Conservation (phyloP, 1,140 invertebrate genomes). For the Luehdorfia chinensis region DNA sequence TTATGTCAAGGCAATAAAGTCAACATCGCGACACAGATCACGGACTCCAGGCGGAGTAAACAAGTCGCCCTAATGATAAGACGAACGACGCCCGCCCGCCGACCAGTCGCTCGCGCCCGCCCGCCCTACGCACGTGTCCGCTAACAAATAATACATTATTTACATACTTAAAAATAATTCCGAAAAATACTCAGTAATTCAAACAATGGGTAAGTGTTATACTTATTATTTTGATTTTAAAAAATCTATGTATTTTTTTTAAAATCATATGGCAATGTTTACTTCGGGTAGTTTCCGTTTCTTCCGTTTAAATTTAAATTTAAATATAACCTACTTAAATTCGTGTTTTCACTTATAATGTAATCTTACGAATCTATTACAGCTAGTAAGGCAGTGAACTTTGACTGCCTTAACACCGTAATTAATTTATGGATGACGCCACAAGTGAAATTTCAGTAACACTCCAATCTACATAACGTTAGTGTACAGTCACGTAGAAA, state of each 20-base stretch:
- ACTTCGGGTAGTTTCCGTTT: background rate
- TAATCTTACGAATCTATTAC: constrained; percentile 20
- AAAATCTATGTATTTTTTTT: constrained; percentile 1
- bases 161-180: constrained; percentile 10
- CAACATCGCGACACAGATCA: constrained; percentile 49
- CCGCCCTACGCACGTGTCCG: constrained; percentile 51
- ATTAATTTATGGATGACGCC: constrained; percentile 30
- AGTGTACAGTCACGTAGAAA: constrained; percentile 22
- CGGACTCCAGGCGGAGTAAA: constrained; percentile 46
- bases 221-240: too few relatives aligned
- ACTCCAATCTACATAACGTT: constrained; percentile 43
- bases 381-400: constrained; percentile 21
- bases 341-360: constrained; percentile 5
- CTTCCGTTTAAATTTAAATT: background rate
- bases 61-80: constrained; percentile 63
- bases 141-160: too few relatives aligned
- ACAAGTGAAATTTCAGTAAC: constrained; percentile 20
- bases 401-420: constrained; percentile 29
- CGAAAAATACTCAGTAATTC: background rate
- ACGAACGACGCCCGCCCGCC: constrained; percentile 39
- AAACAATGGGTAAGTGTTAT: constrained; percentile 42
- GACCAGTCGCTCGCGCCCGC: constrained; percentile 57
- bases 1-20: constrained; percentile 55
- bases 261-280: constrained; percentile 21
- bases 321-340: background rate